These are phyloP conservation scores for Mellivora capensis DNA, from an alignment of 2,113 vertebrate genomes.

Conservation along the genomic window DNA sequence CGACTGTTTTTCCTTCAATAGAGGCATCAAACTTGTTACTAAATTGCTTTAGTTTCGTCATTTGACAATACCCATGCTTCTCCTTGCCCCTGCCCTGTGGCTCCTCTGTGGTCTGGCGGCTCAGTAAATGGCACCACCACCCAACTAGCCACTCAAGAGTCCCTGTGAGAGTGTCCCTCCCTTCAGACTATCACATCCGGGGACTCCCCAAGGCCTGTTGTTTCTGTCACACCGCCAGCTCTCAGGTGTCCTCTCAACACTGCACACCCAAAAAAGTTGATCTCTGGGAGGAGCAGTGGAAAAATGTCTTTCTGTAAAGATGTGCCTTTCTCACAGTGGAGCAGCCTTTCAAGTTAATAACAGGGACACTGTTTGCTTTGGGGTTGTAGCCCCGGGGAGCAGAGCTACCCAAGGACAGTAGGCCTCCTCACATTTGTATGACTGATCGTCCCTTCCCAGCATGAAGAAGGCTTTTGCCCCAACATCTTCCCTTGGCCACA, in stretches of 20 bases:
- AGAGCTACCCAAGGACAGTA: neutral
- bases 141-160: no score
- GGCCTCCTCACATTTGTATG: neutral
- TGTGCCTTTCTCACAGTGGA: neutral
- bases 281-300: neutral
- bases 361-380: neutral
- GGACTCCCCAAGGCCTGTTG: neutral
- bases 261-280: neutral
- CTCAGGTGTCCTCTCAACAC: neutral
- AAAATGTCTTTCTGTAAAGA: neutral
- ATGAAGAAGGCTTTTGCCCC: neutral
- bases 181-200: neutral
- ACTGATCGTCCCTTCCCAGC: neutral
- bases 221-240: neutral
- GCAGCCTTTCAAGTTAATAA: neutral
- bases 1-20: neutral
- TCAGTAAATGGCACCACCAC: neutral
- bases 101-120: neutral
- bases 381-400: neutral
- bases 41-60: neutral
- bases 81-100: fast-evolving
- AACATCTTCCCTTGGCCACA: neutral
- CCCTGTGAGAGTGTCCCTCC: neutral
- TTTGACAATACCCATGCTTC: neutral
- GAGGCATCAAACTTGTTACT: neutral